These are phyloP conservation scores for Linurgus olivaceus DNA, from an alignment of 2,797 vertebrate genomes.

Conservation along the genomic window DNA sequence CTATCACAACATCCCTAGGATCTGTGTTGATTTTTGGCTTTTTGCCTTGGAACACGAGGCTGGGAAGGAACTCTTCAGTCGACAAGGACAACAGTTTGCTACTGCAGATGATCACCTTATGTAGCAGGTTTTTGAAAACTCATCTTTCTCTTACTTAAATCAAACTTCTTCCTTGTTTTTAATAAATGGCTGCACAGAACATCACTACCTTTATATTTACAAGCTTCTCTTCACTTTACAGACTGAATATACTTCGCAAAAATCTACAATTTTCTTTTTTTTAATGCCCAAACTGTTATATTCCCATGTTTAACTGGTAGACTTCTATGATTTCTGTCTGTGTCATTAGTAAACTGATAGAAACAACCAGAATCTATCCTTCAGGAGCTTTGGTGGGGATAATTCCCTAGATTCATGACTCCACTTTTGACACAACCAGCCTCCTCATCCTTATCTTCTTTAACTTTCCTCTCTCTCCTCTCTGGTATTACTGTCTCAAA, in stretches of 20 bases:
- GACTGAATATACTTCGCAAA: background rate
- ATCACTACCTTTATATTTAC: background rate
- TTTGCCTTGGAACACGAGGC: background rate
- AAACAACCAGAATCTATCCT: background rate
- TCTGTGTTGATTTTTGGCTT: background rate
- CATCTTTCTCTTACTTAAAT: background rate
- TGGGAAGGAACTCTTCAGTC: background rate
- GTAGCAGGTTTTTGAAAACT: background rate
- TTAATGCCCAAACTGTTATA: background rate
- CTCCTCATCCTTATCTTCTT: background rate
- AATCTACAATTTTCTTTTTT: background rate
- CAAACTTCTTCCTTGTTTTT: background rate
- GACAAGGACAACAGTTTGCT: background rate
- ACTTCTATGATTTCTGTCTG: background rate
- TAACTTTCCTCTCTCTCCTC: background rate
- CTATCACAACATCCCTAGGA: background rate
- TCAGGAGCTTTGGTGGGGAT: background rate
- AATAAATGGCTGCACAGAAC: background rate
- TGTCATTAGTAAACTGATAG: background rate
- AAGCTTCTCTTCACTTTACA: background rate
- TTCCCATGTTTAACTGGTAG: background rate
- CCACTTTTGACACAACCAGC: background rate
- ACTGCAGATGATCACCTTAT: background rate
- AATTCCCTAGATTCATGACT: background rate
- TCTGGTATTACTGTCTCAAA: background rate